A percentile compares a stretch with the other conserved stretches of the same genome.
phyloP scores from a whole-genome alignment of 2,113 vertebrate species.

The Zapornia atra region DNA sequence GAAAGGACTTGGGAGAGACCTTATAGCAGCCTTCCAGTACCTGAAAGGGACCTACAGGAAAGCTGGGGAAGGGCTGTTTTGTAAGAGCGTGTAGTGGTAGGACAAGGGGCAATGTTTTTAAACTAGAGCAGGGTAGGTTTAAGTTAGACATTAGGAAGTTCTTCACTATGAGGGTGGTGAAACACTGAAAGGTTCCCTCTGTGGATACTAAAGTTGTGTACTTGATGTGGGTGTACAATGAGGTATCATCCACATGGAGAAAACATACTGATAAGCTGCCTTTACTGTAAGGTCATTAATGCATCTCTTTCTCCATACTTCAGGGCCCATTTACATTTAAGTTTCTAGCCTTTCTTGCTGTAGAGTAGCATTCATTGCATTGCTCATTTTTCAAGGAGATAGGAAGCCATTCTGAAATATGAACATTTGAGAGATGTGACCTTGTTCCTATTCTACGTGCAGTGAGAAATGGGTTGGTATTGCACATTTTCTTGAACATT shows the following conservation, averaged over 20 bases:
- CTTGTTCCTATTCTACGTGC: background rate
- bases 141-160: background rate
- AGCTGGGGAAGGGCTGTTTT: no score
- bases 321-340: background rate
- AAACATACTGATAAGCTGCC: background rate
- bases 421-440: background rate
- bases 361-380: background rate
- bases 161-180: background rate
- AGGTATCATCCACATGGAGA: background rate
- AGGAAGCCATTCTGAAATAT: background rate
- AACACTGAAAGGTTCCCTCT: background rate
- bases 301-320: background rate
- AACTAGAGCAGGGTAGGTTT: no score
- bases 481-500: background rate
- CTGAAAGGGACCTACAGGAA: no score
- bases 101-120: no score
- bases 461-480: background rate
- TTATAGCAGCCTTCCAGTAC: no score
- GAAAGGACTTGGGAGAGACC: no score
- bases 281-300: background rate
- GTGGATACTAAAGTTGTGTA: background rate
- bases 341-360: background rate
- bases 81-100: no score
- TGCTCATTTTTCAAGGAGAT: background rate
- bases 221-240: accelerated